phyloP scores from a whole-genome alignment of 2,888 invertebrate species.

The Thecocarcelia acutangulata region DNA sequence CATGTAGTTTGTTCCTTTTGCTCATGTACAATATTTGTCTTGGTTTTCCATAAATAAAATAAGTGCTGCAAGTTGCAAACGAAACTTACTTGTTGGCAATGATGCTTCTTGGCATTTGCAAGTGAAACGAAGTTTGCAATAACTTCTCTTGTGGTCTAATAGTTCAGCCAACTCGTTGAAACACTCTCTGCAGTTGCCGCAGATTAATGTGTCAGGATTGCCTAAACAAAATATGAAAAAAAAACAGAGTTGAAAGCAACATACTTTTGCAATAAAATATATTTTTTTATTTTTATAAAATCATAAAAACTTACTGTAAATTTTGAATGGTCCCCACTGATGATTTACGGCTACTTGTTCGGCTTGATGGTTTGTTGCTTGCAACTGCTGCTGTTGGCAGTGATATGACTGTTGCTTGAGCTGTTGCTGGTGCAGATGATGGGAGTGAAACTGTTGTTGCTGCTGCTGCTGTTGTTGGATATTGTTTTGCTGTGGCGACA shows the following conservation, averaged over 20 bases:
- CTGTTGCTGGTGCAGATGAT: conserved; percentile 72
- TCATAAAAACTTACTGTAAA: conserved; percentile 80
- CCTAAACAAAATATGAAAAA: conserved; percentile 81
- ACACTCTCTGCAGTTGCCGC: conserved; percentile 89
- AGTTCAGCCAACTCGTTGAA: conserved; percentile 88
- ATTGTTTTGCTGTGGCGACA: conserved; percentile 77
- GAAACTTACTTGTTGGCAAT: conserved; percentile 81
- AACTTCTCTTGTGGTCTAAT: conserved; percentile 88
- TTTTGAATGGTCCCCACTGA: conserved; percentile 81
- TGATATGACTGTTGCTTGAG: conserved; percentile 71
- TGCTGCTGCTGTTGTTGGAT: conserved; percentile 72
- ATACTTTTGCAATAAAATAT: background rate
- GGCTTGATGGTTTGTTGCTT: conserved; percentile 74
- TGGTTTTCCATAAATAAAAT: no score
- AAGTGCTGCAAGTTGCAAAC: background rate
- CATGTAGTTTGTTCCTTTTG: no score
- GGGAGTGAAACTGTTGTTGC: conserved; percentile 73
- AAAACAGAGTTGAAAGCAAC: background rate
- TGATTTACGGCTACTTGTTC: conserved; percentile 78
- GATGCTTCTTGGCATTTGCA: conserved; percentile 85
- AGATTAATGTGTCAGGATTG: conserved; percentile 89
- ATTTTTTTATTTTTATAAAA: background rate
- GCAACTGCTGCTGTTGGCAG: conserved; percentile 71
- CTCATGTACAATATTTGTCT: no score
- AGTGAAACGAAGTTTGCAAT: conserved; percentile 87